These are phyloP conservation scores for Euproctis similis DNA, from an alignment of 2,888 invertebrate species.

Conservation along the genomic window DNA sequence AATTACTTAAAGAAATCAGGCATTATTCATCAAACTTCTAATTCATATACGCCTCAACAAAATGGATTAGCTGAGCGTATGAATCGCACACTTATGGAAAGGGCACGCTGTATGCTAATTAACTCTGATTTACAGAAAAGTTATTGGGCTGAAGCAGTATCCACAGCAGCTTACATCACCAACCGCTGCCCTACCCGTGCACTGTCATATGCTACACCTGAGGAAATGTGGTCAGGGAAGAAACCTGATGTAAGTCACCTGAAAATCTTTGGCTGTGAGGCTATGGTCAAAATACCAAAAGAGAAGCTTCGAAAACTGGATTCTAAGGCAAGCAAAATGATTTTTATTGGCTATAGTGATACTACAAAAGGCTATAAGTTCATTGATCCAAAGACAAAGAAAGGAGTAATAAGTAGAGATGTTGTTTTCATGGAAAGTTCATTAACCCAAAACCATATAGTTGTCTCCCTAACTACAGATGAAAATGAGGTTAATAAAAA, in stretches of 20 bases:
- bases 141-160: no score
- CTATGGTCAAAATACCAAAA: conserved; percentile 5
- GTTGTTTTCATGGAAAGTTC: conserved; percentile 9
- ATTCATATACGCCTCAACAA: conserved; percentile 2
- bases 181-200: conserved; percentile 2
- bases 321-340: conserved; percentile 1
- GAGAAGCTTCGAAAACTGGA: conserved; percentile 2
- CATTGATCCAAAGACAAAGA: conserved; percentile 6
- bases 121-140: no score
- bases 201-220: conserved; percentile 2
- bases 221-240: conserved; percentile 3
- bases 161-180: conserved; percentile 1
- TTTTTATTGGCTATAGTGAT: conserved; percentile 10
- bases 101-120: conserved; percentile 2
- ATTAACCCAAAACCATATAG: conserved; percentile 1
- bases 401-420: conserved; percentile 10
- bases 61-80: conserved; percentile 1
- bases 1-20: conserved; percentile 4
- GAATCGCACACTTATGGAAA: conserved; percentile 2
- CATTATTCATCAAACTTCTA: conserved; percentile 1
- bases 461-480: no score
- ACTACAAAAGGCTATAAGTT: conserved; percentile 6
- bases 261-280: conserved; percentile 5
- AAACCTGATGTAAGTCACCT: conserved; percentile 4
- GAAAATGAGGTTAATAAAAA: no score